Percentiles rank a stretch among this genome's conserved stretches.
Conservation (phyloP, 2,888 invertebrate genomes). For the Lutraria lutraria region DNA sequence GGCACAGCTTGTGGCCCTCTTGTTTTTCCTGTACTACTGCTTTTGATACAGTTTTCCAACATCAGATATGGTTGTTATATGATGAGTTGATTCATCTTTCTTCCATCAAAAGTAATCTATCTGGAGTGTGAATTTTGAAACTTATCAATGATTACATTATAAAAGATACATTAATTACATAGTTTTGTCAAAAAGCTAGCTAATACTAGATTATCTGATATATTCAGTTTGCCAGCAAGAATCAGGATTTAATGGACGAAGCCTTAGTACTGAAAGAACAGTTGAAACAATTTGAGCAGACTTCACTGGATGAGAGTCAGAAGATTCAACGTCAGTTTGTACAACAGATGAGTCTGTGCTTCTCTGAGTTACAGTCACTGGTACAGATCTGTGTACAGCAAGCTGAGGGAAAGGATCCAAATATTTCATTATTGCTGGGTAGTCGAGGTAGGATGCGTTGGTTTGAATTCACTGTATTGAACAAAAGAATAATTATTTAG, state of each 20-base stretch:
- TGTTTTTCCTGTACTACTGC: too few species aligned
- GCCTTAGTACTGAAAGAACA: conserved; percentile 79
- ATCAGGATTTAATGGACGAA: conserved; percentile 84
- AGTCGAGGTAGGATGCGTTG: conserved; percentile 76
- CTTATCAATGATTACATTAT: too few species aligned
- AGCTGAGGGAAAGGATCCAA: conserved; percentile 84
- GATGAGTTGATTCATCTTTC: too few species aligned
- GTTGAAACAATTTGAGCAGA: conserved; percentile 77
- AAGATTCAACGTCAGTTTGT: conserved; percentile 80
- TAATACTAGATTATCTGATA: not conserved
- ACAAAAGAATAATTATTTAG: too few species aligned
- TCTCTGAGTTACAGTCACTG: conserved; percentile 82
- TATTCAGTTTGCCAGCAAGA: conserved; percentile 79
- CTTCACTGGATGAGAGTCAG: conserved; percentile 75
- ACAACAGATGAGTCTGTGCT: conserved; percentile 81
- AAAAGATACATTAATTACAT: too few species aligned
- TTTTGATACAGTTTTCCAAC: too few species aligned
- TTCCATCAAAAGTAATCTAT: too few species aligned
- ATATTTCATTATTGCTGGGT: conserved; percentile 83
- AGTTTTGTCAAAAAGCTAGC: too few species aligned
- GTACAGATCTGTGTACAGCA: conserved; percentile 83
- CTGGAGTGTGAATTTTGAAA: too few species aligned
- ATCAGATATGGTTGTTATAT: too few species aligned
- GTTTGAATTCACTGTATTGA: not conserved
- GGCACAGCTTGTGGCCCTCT: too few species aligned